Evolutionary conservation across 2,797 vertebrate species (phyloP), one percentile per base, ranked within the genome.

Genomic region (Pangasius djambal): DNA sequence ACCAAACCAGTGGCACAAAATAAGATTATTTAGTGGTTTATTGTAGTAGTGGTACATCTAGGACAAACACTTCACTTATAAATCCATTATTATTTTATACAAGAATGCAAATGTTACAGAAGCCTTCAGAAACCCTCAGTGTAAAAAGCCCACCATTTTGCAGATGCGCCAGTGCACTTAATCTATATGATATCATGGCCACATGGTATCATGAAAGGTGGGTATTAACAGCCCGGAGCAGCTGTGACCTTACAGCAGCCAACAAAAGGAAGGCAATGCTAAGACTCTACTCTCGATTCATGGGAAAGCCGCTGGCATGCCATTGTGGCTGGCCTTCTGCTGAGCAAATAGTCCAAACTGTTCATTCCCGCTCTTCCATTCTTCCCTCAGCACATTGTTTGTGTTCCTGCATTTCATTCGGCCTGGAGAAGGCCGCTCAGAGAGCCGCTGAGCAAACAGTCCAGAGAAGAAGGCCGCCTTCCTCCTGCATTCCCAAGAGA

Each of bases 281-380:
- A 95, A 96, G 95, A 95, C 96, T 94, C 94, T 92, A 93, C 91
- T 88, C 96, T 94, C 96, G 97, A 96, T 97, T 97, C 97, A 96
- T 97, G 97, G 97, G 97, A 98, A 98, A 97, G 96, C 95, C 95
- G 95, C 86, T 95, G 95, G 95, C 93, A 95, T 92, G 93, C 96
- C 96, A 97, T 98, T 98, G 97, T 97, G 96, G 95, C 95, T 91
- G 95, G 96, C 97, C 97, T 98, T 98, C 97, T 98, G 97, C 97
- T 98, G 96, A 98, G 97, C 96, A 98, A 98, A 98, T 97, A 98
- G 97, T 97, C 96, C 97, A 98, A 96, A 97, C 97, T 97, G 97
- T 96, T 97, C 97, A 96, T 96, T 97, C 96, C 94, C 95, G 95
- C 94, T 96, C 96, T 96, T 95, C 97, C 95, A 97, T 97, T 98